These are phyloP conservation scores for Uloborus plumipes DNA, from an alignment of 2,888 invertebrate species.

Conservation along the genomic window DNA sequence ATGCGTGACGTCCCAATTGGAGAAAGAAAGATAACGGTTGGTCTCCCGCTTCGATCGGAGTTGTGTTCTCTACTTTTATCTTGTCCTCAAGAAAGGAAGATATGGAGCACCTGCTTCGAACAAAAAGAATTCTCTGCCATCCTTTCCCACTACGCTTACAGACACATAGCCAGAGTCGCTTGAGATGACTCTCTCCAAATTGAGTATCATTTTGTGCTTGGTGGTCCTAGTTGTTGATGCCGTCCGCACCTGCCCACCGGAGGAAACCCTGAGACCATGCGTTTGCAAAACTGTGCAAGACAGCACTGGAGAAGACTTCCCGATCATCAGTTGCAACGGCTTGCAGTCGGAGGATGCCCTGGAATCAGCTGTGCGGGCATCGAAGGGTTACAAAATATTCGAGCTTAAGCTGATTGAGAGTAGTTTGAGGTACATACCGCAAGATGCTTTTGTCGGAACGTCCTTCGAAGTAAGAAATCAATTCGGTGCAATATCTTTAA, in stretches of 20 bases:
- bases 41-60: no score
- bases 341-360: constrained; percentile 37
- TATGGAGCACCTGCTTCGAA: constrained; percentile 6
- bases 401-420: constrained; percentile 39
- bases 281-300: constrained; percentile 18
- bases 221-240: no score
- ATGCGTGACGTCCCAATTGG: no score
- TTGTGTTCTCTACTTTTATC: no score
- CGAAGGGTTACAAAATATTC: constrained; percentile 19
- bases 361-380: neutral
- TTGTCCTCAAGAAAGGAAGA: constrained; percentile 4
- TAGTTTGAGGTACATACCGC: constrained; percentile 35
- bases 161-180: no score
- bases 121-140: neutral
- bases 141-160: constrained; percentile 4
- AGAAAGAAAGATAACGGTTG: no score
- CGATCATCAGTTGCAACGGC: constrained; percentile 19
- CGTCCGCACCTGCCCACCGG: constrained; percentile 1
- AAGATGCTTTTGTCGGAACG: constrained; percentile 31
- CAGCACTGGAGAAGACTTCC: constrained; percentile 16
- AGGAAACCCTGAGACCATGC: neutral
- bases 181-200: no score
- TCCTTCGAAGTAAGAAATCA: constrained; percentile 28
- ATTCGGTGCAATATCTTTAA: no score
- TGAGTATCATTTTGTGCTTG: no score